Evolutionary conservation across 2,113 vertebrate species (phyloP).

Genomic region (Marmota flaviventris): DNA sequence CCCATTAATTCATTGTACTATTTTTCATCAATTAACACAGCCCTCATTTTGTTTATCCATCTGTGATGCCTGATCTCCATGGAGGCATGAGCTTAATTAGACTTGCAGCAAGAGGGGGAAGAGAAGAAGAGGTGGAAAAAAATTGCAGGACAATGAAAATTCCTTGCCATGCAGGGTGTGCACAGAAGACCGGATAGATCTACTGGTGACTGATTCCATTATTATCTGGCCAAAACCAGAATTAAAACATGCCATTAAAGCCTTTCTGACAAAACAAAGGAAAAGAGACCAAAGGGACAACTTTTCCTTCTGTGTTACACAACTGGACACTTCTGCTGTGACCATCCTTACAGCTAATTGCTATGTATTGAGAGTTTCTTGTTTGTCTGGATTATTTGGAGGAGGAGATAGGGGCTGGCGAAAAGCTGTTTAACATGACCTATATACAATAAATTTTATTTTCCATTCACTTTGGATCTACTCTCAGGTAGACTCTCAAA

Average conservation of each 20-base stretch:
- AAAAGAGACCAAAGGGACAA: background rate
- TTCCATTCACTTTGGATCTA: background rate
- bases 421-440: background rate
- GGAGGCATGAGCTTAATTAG: conserved; percentile 28
- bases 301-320: background rate
- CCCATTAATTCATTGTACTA: background rate
- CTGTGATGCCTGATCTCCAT: background rate
- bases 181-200: background rate
- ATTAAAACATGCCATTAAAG: background rate
- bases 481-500: background rate
- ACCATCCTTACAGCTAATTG: background rate
- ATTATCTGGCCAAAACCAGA: background rate
- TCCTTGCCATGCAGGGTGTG: background rate
- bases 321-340: background rate
- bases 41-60: background rate
- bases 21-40: conserved; percentile 25
- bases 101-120: background rate
- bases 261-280: conserved; percentile 4
- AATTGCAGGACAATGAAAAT: background rate
- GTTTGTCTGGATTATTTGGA: background rate
- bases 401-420: background rate
- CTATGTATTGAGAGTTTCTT: background rate
- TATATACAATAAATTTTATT: background rate
- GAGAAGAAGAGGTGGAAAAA: background rate
- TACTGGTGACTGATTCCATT: background rate